Conservation (phyloP, 1,140 invertebrate species). For the Caenorhabditis latens region DNA sequence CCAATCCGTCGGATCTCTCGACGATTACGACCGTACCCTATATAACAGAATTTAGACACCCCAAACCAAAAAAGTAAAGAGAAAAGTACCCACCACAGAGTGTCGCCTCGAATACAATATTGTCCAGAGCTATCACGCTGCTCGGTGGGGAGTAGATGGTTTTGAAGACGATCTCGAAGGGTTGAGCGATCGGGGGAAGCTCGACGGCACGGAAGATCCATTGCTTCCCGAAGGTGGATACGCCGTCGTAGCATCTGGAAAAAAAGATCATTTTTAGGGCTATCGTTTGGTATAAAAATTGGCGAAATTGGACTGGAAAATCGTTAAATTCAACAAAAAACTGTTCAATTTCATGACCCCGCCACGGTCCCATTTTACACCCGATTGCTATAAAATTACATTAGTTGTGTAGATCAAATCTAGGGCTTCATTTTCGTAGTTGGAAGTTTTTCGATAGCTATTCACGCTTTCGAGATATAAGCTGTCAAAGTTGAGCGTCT, state of each 20-base stretch:
- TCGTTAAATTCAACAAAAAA: no score
- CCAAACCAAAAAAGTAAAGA: not conserved
- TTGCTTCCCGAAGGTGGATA: conserved; percentile 61
- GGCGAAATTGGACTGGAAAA: no score
- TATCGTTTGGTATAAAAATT: not conserved
- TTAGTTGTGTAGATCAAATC: no score
- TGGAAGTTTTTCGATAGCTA: no score
- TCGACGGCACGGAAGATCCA: conserved; percentile 66
- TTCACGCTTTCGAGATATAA: no score
- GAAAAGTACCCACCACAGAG: conserved; percentile 61
- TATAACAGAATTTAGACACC: no score
- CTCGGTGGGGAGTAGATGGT: conserved; percentile 46
- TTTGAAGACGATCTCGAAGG: conserved; percentile 65
- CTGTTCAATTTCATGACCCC: no score
- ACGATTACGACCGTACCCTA: conserved; percentile 47
- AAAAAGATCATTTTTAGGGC: not conserved
- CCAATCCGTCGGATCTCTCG: conserved; percentile 46
- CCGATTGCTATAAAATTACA: no score
- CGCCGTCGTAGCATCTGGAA: conserved; percentile 65
- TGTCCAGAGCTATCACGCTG: conserved; percentile 64
- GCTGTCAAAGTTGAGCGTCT: no score
- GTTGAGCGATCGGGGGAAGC: conserved; percentile 65
- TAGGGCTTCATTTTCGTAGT: no score
- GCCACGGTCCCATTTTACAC: no score
- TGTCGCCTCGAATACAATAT: conserved; percentile 63